Evolutionary conservation across 2,113 vertebrate genomes (phyloP), one percentile per base, ranked within the genome.

Genomic region (Leptocoma aspasia): DNA sequence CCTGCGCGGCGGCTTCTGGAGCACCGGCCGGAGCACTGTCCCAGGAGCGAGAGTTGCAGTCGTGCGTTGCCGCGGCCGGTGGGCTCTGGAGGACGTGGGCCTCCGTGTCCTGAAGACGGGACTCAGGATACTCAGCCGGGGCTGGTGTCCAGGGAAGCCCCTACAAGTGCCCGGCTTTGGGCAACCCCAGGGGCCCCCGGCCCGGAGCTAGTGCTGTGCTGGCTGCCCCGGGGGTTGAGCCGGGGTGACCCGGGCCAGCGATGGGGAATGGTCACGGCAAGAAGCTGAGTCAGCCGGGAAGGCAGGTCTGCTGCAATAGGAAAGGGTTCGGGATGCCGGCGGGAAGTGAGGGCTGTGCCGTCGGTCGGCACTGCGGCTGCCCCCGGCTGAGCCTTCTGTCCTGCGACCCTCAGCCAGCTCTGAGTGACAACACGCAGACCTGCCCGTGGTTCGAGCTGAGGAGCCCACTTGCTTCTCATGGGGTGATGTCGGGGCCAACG

Each of bases 261-360:
- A 54, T 73, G 76, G 26, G 56, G 50, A 79, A 47, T 22, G 72
- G 49, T 22, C 23, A 14, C 39, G 5, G 68, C 79, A 78, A 91
- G 89, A 95, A 92, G 82, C 89, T 94, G 92, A 96, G 64, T 90
- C 91, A 94, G 71, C 64, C 14, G 20, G 75, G 94, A 82, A 83
- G 54, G 84, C 76, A 49, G 28, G 14, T 65, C 73, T 69, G 31
- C 1, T 16, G 52, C 78, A 87, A 61, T 47, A 85, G 86, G 93
- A 76, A 94, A 73, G 81, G 27, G 73, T 57, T 12, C 7, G 13
- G 61, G 72, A 39, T 72, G 60, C 50, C 6, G 19, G 50, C 3
- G 39, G 68, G 59, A 79, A 33, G 71, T 4, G 3, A 50, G 35
- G 35, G 17, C 56, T 16, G n/a, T 7, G 10, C 37, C 2, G 18